Evolutionary conservation across 1,140 invertebrate species (phyloP), one percentile per base, ranked within the genome.

Genomic region (Eriosoma lanigerum): DNA sequence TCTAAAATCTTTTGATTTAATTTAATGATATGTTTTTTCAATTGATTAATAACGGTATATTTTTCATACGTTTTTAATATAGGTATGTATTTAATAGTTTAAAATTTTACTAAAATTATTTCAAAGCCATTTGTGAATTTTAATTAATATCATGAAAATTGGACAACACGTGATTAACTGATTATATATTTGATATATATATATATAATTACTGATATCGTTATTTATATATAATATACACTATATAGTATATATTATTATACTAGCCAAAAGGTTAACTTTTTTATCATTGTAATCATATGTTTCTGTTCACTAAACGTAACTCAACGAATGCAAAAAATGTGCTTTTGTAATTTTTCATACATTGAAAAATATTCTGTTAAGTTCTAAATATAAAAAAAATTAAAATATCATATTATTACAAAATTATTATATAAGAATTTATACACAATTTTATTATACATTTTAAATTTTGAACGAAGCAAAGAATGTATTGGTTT

Each of bases 131-230:
- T 68, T 8, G 13, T 17, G 21, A 68, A 68, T 68, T 68, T 48
- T 29, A 64, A 66, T 38, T 10, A 13, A 38, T 64, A 21, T 66
- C 12, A n/a, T 15, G 12, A 12, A 44, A 44, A 66, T 66, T 13
- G n/a, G 1, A 66, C 64, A 44, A 44, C 64, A 66, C 32, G 62
- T 66, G 62, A 66, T n/a, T n/a, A n/a, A n/a, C n/a, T n/a, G n/a
- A n/a, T 66, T 66, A 15, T 66, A 21, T 15, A 66, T 66, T 66
- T 38, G 3, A 66, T 70, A 70, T 50, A n/a, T 48, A 70, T 70
- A 38, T 4, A 38, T 38, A 38, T n/a, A 46, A 44, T 50, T 48
- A 21, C 66, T 70, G 21, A 24, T 46, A 68, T 68, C 64, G 21
- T 48, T 68, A 48, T 46, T 26, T 62, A 29, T 32, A 29, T 62